Percentiles rank a stretch among this genome's conserved stretches.
These are phyloP conservation scores for Eudorcas thomsonii DNA, from an alignment of 2,113 vertebrate genomes.

Conservation along the genomic window DNA sequence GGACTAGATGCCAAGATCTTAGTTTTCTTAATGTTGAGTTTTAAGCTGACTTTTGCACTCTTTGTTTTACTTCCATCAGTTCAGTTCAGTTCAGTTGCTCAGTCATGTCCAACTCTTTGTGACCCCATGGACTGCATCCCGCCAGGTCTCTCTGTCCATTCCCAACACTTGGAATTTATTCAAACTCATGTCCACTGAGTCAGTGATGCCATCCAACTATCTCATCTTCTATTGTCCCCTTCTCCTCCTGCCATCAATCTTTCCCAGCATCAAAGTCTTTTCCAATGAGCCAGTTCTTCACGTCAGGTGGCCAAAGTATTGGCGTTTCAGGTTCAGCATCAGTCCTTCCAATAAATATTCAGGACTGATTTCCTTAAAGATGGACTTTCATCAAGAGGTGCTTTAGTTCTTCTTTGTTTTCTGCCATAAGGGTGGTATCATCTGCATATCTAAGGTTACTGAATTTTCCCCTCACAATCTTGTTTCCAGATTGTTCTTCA, in stretches of 20 bases:
- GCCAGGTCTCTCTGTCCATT: fast-evolving
- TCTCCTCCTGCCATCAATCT: background rate
- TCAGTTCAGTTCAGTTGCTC: too few relatives aligned
- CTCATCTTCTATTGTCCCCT: background rate
- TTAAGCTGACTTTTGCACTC: too few relatives aligned
- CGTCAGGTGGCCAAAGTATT: background rate
- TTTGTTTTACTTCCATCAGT: too few relatives aligned
- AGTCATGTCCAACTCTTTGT: too few relatives aligned
- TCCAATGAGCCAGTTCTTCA: background rate
- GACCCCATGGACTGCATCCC: too few relatives aligned
- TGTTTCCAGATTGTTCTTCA: background rate
- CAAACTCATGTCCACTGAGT: background rate
- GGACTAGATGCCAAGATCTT: too few relatives aligned
- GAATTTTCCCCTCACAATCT: background rate
- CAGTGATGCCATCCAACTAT: background rate
- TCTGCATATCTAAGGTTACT: background rate
- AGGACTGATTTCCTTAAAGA: background rate
- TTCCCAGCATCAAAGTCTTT: background rate
- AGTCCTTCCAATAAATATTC: background rate
- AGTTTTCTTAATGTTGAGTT: too few relatives aligned
- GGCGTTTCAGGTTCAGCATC: background rate
- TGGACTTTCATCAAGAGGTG: background rate
- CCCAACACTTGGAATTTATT: background rate
- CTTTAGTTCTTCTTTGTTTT: background rate
- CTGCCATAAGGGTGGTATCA: background rate